Percentiles rank a stretch among this genome's conserved stretches.
Conservation (phyloP, 2,888 invertebrate species). For the Megamerina dolium region DNA sequence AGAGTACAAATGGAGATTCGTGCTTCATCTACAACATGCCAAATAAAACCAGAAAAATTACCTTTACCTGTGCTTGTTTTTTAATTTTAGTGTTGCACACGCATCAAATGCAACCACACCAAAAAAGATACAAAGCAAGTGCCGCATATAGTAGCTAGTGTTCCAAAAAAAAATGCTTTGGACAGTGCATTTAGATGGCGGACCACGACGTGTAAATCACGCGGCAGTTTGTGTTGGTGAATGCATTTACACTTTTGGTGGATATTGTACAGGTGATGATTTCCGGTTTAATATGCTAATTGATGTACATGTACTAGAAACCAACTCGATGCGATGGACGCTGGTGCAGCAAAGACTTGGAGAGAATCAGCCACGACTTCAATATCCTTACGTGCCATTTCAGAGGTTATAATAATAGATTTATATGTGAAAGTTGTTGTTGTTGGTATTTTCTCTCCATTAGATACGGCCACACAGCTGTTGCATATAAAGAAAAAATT, state of each 20-base stretch:
- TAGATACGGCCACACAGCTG: constrained; percentile 83
- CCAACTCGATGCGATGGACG: constrained; percentile 58
- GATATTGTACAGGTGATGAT: constrained; percentile 76
- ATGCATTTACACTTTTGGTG: constrained; percentile 84
- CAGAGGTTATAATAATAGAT: constrained; percentile 51
- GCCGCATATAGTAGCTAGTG: too few species aligned
- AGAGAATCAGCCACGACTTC: constrained; percentile 46
- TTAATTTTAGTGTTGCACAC: too few species aligned
- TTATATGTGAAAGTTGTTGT: background rate
- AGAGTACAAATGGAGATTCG: too few species aligned
- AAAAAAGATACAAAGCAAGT: too few species aligned
- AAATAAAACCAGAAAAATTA: too few species aligned
- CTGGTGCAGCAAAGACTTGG: constrained; percentile 52
- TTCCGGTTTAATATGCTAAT: constrained; percentile 71
- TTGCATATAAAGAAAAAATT: constrained; percentile 66
- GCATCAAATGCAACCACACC: too few species aligned
- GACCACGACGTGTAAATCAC: constrained; percentile 87
- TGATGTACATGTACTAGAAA: constrained; percentile 80
- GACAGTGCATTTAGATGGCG: constrained; percentile 81
- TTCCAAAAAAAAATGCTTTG: too few species aligned
- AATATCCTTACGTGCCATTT: constrained; percentile 61
- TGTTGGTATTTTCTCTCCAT: background rate
- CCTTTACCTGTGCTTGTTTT: too few species aligned
- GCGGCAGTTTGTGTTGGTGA: constrained; percentile 78
- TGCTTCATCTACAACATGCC: too few species aligned